Conservation (phyloP, 2,888 invertebrate species). For the Ctena decussata region DNA sequence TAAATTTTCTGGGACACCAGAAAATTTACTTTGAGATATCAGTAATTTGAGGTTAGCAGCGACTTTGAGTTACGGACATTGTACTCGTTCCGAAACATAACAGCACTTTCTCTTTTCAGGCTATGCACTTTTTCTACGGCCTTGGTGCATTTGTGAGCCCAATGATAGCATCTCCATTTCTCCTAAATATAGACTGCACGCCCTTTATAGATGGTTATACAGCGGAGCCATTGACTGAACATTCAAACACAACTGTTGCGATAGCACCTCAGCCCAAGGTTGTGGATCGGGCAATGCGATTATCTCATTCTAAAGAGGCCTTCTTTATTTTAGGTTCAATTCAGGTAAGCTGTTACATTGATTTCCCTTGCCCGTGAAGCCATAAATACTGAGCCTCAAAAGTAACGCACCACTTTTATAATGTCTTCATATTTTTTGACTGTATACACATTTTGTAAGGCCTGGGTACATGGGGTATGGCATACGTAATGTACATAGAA, state of each 20-base stretch:
- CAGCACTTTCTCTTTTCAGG: conserved; percentile 83
- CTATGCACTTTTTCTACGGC: conserved; percentile 88
- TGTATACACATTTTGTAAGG: too few species aligned
- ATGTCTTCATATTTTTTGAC: too few species aligned
- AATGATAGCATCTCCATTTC: conserved; percentile 87
- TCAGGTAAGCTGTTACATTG: conserved; percentile 87
- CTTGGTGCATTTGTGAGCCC: conserved; percentile 88
- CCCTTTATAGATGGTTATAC: conserved; percentile 82
- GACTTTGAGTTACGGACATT: too few species aligned
- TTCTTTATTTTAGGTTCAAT: conserved; percentile 87
- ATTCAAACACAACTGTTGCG: conserved; percentile 50
- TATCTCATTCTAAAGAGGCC: conserved; percentile 85
- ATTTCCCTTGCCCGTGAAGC: too few species aligned
- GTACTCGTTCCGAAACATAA: too few species aligned
- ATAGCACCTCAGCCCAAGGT: conserved; percentile 70
- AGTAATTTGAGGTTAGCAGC: too few species aligned
- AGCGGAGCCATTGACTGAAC: conserved; percentile 38
- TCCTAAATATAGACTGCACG: conserved; percentile 87
- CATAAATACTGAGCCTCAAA: too few species aligned
- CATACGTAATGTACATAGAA: too few species aligned
- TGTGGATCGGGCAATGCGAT: conserved; percentile 80
- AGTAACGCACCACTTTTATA: too few species aligned
- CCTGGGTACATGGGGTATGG: too few species aligned
- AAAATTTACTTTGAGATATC: too few species aligned
- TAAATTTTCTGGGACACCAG: too few species aligned